Evolutionary conservation across 2,888 invertebrate species (phyloP).

Genomic region (Lissonota sp.): DNA sequence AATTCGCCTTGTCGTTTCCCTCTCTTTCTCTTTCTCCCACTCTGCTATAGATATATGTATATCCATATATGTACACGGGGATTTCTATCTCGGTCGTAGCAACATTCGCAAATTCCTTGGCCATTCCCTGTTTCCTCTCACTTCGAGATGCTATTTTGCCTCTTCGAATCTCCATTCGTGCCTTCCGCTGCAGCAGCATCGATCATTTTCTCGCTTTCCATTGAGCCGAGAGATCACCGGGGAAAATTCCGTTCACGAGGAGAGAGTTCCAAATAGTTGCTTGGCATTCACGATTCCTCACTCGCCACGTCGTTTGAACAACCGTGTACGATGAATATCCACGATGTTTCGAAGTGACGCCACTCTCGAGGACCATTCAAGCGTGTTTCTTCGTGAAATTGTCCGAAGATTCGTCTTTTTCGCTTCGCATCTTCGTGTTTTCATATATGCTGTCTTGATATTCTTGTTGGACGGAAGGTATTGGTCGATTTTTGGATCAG

Average conservation of each 20-base stretch:
- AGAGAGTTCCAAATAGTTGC: conserved; percentile 1
- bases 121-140: conserved; percentile 23
- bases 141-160: neutral
- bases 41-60: conserved; percentile 23
- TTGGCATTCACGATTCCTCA: conserved; percentile 10
- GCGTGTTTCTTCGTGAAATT: neutral
- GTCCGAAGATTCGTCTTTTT: neutral
- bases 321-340: conserved; percentile 12
- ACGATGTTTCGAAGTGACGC: conserved; percentile 17
- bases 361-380: neutral
- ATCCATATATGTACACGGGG: conserved; percentile 8
- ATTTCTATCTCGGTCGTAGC: neutral
- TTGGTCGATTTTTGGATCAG: too few species aligned
- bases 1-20: conserved; percentile 65
- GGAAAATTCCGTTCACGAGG: conserved; percentile 25
- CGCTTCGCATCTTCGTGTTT: too few species aligned
- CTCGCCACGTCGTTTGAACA: neutral
- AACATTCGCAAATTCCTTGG: conserved; percentile 25
- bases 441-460: too few species aligned
- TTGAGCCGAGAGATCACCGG: neutral
- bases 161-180: conserved; percentile 39
- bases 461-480: too few species aligned
- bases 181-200: conserved; percentile 16
- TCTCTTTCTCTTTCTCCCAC: conserved; percentile 3
- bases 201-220: conserved; percentile 26